Base-by-base conservation (phyloP, 1,140 invertebrate genomes). In the Antheraea mylitta region DNA sequence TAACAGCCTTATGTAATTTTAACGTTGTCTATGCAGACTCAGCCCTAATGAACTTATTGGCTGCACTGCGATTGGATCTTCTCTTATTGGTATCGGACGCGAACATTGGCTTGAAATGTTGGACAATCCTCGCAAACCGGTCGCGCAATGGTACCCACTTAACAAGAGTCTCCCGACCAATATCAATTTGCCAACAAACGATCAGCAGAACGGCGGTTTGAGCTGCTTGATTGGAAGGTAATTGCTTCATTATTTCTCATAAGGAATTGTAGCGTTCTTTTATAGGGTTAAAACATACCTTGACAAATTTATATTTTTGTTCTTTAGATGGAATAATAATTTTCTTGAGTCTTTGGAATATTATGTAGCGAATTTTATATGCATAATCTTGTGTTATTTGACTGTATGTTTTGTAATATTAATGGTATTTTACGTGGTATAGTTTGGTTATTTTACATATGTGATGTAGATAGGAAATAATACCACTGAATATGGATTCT, bases 101-200 rank as follows among this genome's bases (percentile, higher is more conserved):
- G 96, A 98, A 81, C 97, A 98, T 83, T 98, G 97, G 97, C 93
- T 96, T 66, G 96, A 97, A 87, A 98, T 98, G 97, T 80, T 97
- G 79, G 96, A 97, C 82, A 97, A 95, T 89, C 96, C 96, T 7
- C 93, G 97, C 18, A 96, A 96, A 84, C 97, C 96, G 0, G 95
- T 97, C 0, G 96, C 97, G 3, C 97, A 98, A 85, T 97, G 97
- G 97, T 97, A 98, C 82, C 93, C 95, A 0, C 92, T 98, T 58
- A 94, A 95, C 85, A 96, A 96, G 83, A 94, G 94, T 67, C 88
- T 95, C 64, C 92, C 95, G 45, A 92, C 94, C 3, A 93, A 94
- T 69, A 92, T 95, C 53, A 93, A 93, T 16, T 74, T 90, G 7
- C 88, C 93, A 0, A 84, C 85, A 9, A 93, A 93, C 22, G 93